Base-by-base conservation (phyloP, 2,888 invertebrate genomes). In the Diaperis boleti region DNA sequence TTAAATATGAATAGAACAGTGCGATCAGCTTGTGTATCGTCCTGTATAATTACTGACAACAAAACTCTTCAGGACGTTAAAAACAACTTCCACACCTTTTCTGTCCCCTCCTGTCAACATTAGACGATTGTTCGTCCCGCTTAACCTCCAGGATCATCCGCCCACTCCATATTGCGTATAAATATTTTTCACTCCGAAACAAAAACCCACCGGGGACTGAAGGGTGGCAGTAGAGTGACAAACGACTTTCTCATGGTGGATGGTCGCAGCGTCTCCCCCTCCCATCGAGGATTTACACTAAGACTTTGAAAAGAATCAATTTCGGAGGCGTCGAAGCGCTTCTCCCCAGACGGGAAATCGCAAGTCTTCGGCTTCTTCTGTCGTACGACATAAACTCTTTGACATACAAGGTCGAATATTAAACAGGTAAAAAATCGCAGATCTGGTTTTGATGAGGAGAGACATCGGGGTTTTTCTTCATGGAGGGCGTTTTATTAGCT, bases 291-390 rank as follows among this genome's bases (percentile, higher is more conserved):
- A 72, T 69, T 72, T 72, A 62, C 68, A 65, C 61, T 69, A 69
- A 70, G 70, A 64, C 69, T 65, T 65, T 69, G 69, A 66, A 70
- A 71, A 71, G 70, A 72, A 72, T 72, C 72, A 72, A 72, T 72
- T 72, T 70, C 66, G 47, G 59, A 67, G 64, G 71, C 69, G 71
- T 66, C 70, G 69, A 69, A 68, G 66, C 69, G 66, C 63, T 68
- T 69, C 65, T 63, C 65, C 64, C 59, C 26, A 50, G 52, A 52
- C 54, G 57, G 37, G 37, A 22, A 59, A 49, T 49, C 45, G 39
- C 47, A 15, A 22, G 35, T 35, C 35, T 45, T 41, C 39, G 13
- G 33, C 11, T 13, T 52, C 20, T 18, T 10, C 37, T 33, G 33
- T 13, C 18, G 39, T 15, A 14, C 54, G 17, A 41, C 54, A 54